Base-by-base conservation (phyloP, 2,797 vertebrate species). In the Catamblyrhynchus diadema region DNA sequence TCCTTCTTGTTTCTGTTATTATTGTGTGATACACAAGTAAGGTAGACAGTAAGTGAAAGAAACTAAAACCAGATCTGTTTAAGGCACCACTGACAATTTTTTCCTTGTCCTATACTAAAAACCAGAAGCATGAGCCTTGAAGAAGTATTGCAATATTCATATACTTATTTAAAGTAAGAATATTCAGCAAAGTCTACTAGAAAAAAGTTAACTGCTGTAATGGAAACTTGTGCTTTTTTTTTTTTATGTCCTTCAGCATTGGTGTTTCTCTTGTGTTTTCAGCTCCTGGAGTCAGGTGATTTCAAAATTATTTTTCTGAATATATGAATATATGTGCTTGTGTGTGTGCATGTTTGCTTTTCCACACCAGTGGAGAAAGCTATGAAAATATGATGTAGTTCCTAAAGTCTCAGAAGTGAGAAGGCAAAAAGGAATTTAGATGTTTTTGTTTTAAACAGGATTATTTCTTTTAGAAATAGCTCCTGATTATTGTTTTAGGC, bases 241-340 rank as follows among this genome's bases (percentile, higher is more conserved):
- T 23, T 61, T 80, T 2, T 21, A 91, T 59, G 16, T 14, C 21
- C 32, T 69, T 48, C 28, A 59, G 33, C 7, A 30, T 0, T 22
- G 7, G 5, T 47, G 7, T 67, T 61, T 86, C 35, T 18, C 32
- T 66, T 66, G 25, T 65, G 39, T 41, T 69, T 89, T 62, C 42
- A 59, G 12, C 9, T 81, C 15, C 51, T 56, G 35, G 9, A 72
- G 15, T 78, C 32, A 59, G 28, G 4, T 51, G 27, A 62, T 47
- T 80, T 80, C 21, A 54, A 56, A 91, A 53, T 8, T 1, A 8
- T 48, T 88, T 90, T 89, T 51, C 51, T 73, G 57, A 64, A 17
- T 11, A 6, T 72, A 41, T 14, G 14, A 41, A n/a, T 48, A 19
- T n/a, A 19, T 54, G 7, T 21, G 6, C 8, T 4, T 3, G 0